phyloP scores from a whole-genome alignment of 2,888 invertebrate species.

The Aethes cnicana region DNA sequence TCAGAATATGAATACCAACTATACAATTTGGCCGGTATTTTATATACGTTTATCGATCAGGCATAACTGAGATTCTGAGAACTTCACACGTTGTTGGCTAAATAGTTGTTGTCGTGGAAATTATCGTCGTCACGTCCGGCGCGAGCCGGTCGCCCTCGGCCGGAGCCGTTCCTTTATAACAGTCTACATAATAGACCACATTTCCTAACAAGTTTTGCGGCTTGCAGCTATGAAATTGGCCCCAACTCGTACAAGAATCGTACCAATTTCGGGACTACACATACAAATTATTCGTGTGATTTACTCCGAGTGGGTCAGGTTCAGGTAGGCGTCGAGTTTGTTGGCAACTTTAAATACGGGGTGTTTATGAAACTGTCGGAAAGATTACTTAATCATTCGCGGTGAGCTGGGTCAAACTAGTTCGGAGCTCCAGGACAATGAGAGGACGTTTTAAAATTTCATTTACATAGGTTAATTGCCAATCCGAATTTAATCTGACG shows the following conservation, averaged over 20 bases:
- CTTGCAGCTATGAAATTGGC: conserved; percentile 24
- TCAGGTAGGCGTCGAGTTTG: conserved; percentile 46
- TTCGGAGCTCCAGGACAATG: conserved; percentile 52
- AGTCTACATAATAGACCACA: conserved; percentile 21
- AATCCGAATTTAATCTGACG: conserved; percentile 45
- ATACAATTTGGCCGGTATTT: too few species aligned
- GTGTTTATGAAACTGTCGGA: conserved; percentile 60
- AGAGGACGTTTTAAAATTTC: conserved; percentile 65
- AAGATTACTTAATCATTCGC: conserved; percentile 74
- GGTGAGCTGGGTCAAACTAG: conserved; percentile 56
- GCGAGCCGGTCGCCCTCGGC: not conserved
- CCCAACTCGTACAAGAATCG: conserved; percentile 24
- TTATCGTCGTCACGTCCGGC: not conserved
- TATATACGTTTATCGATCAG: too few species aligned
- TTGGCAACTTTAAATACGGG: conserved; percentile 58
- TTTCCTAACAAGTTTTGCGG: conserved; percentile 19
- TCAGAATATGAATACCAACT: too few species aligned
- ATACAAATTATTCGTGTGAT: conserved; percentile 27
- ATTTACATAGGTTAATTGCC: conserved; percentile 64
- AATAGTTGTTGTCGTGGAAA: not conserved
- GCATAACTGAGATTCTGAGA: too few species aligned
- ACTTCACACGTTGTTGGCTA: too few species aligned
- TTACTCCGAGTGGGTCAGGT: conserved; percentile 30
- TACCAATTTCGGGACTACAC: conserved; percentile 21
- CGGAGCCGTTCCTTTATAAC: not conserved